Percentiles rank a stretch among this genome's conserved stretches.
phyloP scores from a whole-genome alignment of 2,888 invertebrate genomes.

The Chloroclysta siterata region DNA sequence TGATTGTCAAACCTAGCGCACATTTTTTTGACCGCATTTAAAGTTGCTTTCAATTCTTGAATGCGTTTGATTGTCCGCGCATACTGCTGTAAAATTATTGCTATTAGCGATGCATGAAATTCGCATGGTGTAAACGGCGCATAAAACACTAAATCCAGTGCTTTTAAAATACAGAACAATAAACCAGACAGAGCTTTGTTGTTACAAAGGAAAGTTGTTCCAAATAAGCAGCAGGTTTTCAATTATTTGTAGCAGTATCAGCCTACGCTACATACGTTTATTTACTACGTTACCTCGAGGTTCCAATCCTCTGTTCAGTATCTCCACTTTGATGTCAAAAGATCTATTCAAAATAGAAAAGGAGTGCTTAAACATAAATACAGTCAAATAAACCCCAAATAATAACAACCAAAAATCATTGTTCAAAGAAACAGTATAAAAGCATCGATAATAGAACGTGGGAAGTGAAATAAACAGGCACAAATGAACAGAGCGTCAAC shows the following conservation, averaged over 20 bases:
- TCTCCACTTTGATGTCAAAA: slow-evolving; percentile 5
- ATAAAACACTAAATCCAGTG: too few relatives aligned
- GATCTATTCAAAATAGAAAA: slow-evolving; percentile 1
- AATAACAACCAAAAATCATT: slow-evolving; percentile 34
- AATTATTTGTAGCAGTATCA: not conserved
- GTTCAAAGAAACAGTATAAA: slow-evolving; percentile 48
- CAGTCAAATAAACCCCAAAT: slow-evolving; percentile 18
- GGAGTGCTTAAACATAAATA: slow-evolving; percentile 7
- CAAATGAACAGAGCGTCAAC: slow-evolving; percentile 61
- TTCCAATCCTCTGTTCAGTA: not conserved
- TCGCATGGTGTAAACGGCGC: too few relatives aligned
- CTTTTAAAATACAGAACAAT: not conserved
- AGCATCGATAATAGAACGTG: slow-evolving; percentile 39
- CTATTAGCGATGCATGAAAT: too few relatives aligned
- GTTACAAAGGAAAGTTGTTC: not conserved
- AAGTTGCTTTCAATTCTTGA: too few relatives aligned
- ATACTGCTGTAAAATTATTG: too few relatives aligned
- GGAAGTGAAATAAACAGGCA: slow-evolving; percentile 53
- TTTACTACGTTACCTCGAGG: not conserved
- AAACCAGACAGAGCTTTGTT: not conserved
- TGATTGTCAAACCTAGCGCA: too few relatives aligned
- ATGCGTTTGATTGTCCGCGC: too few relatives aligned
- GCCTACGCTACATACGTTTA: not conserved
- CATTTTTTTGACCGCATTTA: too few relatives aligned
- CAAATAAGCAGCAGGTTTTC: too few relatives aligned